Evolutionary conservation across 2,113 vertebrate genomes (phyloP).

Genomic region (Semicossyphus pulcher): DNA sequence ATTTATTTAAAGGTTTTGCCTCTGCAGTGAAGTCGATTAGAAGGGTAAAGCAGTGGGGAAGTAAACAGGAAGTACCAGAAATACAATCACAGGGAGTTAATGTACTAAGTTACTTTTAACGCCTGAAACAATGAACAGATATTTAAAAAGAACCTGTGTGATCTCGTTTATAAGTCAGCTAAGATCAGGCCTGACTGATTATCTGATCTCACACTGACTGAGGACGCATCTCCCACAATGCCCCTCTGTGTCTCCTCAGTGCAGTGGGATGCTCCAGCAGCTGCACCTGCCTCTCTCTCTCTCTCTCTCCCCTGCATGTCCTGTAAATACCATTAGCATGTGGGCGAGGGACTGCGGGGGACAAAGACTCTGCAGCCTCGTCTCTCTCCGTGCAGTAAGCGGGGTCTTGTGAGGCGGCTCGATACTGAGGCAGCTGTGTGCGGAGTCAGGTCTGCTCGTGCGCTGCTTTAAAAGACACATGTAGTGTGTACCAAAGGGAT

Average conservation of each 20-base stretch:
- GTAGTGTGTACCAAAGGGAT: conserved; percentile 20
- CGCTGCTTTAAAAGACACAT: conserved; percentile 21
- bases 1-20: too few relatives aligned
- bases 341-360: conserved; percentile 53
- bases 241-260: conserved; percentile 43
- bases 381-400: conserved; percentile 37
- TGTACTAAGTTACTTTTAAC: too few relatives aligned
- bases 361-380: conserved; percentile 45
- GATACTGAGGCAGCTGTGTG: conserved; percentile 61
- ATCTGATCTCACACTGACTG: conserved; percentile 43
- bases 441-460: conserved; percentile 51
- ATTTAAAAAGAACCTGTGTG: too few relatives aligned
- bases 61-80: too few relatives aligned
- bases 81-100: too few relatives aligned
- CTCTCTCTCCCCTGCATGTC: conserved; percentile 46
- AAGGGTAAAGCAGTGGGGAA: too few relatives aligned
- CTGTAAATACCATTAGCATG: conserved; percentile 75
- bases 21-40: too few relatives aligned
- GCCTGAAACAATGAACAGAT: too few relatives aligned
- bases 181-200: conserved; percentile 25
- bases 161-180: too few relatives aligned
- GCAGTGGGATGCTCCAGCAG: conserved; percentile 50
- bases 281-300: conserved; percentile 70
- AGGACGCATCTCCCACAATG: conserved; percentile 59
- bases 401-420: conserved; percentile 52